A percentile compares a stretch with the other conserved stretches of the same genome.
phyloP scores from a whole-genome alignment of 2,888 invertebrate genomes.

The Hermaeophaga mercurialis region DNA sequence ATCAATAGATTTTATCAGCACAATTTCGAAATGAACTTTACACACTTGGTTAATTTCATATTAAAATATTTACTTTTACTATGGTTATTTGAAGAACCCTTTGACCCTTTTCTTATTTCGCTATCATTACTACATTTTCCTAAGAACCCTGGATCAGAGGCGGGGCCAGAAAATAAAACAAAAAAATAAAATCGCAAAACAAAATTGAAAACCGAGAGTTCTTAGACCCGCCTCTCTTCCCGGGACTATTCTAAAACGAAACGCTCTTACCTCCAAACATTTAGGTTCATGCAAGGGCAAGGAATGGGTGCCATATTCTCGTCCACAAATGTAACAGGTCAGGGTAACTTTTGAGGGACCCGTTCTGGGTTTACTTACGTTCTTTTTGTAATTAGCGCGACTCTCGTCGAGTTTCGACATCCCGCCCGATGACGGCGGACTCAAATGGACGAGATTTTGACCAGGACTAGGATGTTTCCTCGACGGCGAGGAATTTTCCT shows the following conservation, averaged over 20 bases:
- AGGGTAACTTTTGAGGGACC: slow-evolving; percentile 52
- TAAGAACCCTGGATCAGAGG: too few species aligned
- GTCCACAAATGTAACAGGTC: slow-evolving; percentile 68
- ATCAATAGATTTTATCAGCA: too few species aligned
- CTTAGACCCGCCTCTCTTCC: neutral
- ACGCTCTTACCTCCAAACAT: slow-evolving; percentile 62
- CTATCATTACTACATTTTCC: too few species aligned
- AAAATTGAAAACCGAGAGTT: neutral
- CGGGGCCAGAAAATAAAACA: too few species aligned
- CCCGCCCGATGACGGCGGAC: slow-evolving; percentile 24
- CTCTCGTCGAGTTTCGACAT: slow-evolving; percentile 17
- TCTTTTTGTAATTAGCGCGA: slow-evolving; percentile 8
- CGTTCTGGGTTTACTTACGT: slow-evolving; percentile 19
- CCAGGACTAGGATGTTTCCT: slow-evolving; percentile 36
- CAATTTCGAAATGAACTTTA: too few species aligned
- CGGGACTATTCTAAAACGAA: neutral
- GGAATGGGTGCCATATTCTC: slow-evolving; percentile 70
- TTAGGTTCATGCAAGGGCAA: slow-evolving; percentile 70
- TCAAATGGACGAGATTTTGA: slow-evolving; percentile 37
- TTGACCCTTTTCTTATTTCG: too few species aligned
- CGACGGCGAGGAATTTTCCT: slow-evolving; percentile 19
- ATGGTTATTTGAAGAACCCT: too few species aligned
- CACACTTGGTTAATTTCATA: too few species aligned
- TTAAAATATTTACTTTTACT: too few species aligned
- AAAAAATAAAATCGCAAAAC: too few species aligned